Base-by-base conservation (phyloP, 2,113 vertebrate genomes). In the Triplophysa siluroides region DNA sequence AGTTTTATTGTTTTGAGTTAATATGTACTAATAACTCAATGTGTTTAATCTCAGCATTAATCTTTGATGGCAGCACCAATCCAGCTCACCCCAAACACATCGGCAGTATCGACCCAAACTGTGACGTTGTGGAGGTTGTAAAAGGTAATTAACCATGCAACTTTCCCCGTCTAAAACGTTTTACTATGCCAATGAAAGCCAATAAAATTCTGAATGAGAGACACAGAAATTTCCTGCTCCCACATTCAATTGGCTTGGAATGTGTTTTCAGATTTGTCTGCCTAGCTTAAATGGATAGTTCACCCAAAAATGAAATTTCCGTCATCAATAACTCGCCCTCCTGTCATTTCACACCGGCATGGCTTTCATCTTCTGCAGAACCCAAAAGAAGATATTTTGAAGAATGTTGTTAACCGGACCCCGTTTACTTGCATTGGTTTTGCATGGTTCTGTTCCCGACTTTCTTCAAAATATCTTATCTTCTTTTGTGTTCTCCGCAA, bases 41-140 rank as follows among this genome's bases (percentile, higher is more conserved):
- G 19, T 70, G 33, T 74, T 80, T 23, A 65, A 74, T 72, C 33
- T 72, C 87, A 99, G 97, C 96, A 8, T 95, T 99, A 84, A 94
- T 99, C 90, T 99, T 99, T 78, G 93, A 95, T 69, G 95, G 94
- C 43, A 95, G 93, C 61, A 93, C 93, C 1, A 88, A 95, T 85
- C 92, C 94, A 0, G 94, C 95, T 74, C 96, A 98, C 82, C 96
- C 97, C 52, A 96, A 93, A 85, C 98, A 98, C 81, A 98, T 99
- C 61, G 98, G 98, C 84, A 96, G 97, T 85, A 99, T 99, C 69
- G 98, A 99, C 90, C 98, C 97, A 84, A 95, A 90, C 88, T 99
- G 97, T 88, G 95, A 98, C 1, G 97, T 96, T n/a, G 95, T 79
- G 62, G 96, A 96, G 80, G 96, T 99, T 8, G 91, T 98, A 63